phyloP scores from a whole-genome alignment of 2,888 invertebrate genomes.

The Thera obeliscata region DNA sequence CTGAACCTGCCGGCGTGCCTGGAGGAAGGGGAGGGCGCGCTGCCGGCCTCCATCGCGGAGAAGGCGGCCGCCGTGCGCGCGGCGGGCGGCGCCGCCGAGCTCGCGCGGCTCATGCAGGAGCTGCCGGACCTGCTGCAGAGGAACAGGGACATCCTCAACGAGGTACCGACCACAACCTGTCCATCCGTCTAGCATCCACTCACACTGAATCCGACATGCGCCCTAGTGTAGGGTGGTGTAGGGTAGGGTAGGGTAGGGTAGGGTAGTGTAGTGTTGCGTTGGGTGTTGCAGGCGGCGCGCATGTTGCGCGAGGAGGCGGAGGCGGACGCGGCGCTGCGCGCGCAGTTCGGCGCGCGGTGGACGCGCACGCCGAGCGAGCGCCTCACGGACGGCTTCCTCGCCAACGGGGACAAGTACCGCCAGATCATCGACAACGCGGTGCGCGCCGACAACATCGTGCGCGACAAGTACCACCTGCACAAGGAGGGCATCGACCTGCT shows the following conservation, averaged over 20 bases:
- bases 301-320: constrained; percentile 95
- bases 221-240: no score
- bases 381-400: constrained; percentile 94
- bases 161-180: constrained; percentile 79
- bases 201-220: no score
- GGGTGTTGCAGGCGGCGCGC: constrained; percentile 61
- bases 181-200: no score
- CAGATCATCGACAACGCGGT: constrained; percentile 96
- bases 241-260: no score
- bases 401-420: constrained; percentile 96
- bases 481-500: constrained; percentile 92
- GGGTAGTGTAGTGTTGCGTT: no score
- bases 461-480: constrained; percentile 93
- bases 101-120: constrained; percentile 91
- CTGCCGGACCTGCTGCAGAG: constrained; percentile 95
- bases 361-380: constrained; percentile 93
- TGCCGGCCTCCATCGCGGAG: constrained; percentile 95
- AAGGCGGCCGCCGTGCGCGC: constrained; percentile 91
- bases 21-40: constrained; percentile 89
- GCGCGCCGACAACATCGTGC: constrained; percentile 91
- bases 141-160: constrained; percentile 95
- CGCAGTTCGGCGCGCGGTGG: constrained; percentile 97
- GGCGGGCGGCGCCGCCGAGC: constrained; percentile 89
- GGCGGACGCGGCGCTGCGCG: constrained; percentile 93
- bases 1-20: constrained; percentile 98